Conservation (phyloP, 2,888 invertebrate genomes). For the Parnassius orleans region DNA sequence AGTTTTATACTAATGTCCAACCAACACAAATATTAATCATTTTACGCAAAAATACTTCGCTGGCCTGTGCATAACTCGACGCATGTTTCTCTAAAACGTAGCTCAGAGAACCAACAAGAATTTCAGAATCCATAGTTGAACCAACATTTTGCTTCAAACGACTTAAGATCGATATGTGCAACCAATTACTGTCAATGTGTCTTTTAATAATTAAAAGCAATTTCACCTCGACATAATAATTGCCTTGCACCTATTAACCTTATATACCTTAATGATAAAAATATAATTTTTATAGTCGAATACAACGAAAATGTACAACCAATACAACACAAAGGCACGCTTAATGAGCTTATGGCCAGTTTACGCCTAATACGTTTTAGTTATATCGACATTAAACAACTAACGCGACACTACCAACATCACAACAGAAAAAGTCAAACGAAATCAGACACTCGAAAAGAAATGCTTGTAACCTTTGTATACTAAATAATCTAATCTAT, state of each 20-base stretch:
- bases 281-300: background rate
- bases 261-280: background rate
- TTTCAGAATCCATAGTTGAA: background rate
- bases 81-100: no score
- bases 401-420: constrained; percentile 39
- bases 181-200: background rate
- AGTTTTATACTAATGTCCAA: background rate
- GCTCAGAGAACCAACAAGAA: no score
- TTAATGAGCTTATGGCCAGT: constrained; percentile 69
- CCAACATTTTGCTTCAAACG: background rate
- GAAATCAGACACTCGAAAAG: constrained; percentile 44
- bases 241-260: background rate
- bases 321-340: constrained; percentile 56
- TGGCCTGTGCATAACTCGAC: no score
- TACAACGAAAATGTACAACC: constrained; percentile 30
- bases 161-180: constrained; percentile 8
- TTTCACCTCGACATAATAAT: background rate
- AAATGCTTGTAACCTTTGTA: constrained; percentile 66
- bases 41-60: no score
- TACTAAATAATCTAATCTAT: constrained; percentile 29
- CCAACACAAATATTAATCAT: background rate
- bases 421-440: constrained; percentile 39
- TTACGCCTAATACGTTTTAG: constrained; percentile 58
- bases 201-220: no score
- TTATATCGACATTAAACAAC: constrained; percentile 40